phyloP scores from a whole-genome alignment of 2,113 vertebrate genomes.

The Pollimyrus isidori region DNA sequence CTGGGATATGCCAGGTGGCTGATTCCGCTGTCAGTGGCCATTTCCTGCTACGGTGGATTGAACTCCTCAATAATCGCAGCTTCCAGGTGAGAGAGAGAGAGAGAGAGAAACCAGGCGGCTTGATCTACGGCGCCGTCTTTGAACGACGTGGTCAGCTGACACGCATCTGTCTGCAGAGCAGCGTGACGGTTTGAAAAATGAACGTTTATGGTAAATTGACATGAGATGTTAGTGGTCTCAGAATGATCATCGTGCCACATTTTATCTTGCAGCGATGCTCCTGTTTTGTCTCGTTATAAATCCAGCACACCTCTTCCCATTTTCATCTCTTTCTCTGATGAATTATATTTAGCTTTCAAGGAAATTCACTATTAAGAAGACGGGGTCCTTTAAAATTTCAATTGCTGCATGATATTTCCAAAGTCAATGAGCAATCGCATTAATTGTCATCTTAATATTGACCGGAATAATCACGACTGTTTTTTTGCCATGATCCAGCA shows the following conservation, averaged over 20 bases:
- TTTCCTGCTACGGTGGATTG: conserved; percentile 72
- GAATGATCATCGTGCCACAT: neutral
- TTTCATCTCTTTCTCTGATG: neutral
- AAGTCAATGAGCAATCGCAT: neutral
- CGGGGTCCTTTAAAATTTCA: neutral
- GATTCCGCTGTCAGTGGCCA: conserved; percentile 69
- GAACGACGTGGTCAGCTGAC: neutral
- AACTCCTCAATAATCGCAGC: conserved; percentile 73
- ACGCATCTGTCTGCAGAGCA: neutral
- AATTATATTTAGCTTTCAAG: neutral
- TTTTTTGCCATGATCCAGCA: neutral
- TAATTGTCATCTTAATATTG: neutral
- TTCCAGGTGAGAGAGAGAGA: conserved; percentile 56
- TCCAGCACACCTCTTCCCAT: neutral
- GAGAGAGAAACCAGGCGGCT: neutral
- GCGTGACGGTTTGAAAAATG: neutral
- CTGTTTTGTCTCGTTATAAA: neutral
- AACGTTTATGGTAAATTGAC: neutral
- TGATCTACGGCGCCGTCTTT: neutral
- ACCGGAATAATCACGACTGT: neutral
- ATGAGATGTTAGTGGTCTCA: neutral
- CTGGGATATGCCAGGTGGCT: conserved; percentile 67
- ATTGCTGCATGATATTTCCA: neutral
- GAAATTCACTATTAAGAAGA: neutral
- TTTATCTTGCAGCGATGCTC: neutral